These are phyloP conservation scores for Setophaga petechia DNA, from an alignment of 2,113 vertebrate species.

Conservation along the genomic window DNA sequence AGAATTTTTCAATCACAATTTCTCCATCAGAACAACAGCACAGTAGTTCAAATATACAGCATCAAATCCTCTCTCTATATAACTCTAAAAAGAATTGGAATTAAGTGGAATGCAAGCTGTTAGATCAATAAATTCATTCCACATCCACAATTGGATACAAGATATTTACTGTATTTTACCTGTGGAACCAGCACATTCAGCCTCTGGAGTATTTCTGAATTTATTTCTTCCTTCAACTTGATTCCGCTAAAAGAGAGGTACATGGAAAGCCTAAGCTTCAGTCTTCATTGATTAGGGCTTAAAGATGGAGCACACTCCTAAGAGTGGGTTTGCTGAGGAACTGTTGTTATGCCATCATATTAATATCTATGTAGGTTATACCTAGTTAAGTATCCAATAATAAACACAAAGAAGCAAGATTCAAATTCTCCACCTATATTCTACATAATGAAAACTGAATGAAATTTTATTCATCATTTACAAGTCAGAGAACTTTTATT, in stretches of 20 bases:
- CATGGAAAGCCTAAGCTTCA: background rate
- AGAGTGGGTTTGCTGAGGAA: background rate
- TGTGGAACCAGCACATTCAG: background rate
- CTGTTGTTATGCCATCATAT: background rate
- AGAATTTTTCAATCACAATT: background rate
- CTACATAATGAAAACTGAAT: background rate
- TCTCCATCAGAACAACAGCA: background rate
- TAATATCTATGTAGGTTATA: background rate
- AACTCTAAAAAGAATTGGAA: background rate
- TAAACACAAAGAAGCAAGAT: background rate
- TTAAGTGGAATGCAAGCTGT: background rate
- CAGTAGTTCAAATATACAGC: background rate
- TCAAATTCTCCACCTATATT: background rate
- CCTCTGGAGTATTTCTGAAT: background rate
- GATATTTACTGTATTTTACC: background rate
- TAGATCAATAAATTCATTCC: background rate
- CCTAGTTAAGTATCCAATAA: background rate
- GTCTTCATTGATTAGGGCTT: background rate
- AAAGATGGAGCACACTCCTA: background rate
- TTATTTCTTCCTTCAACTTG: background rate
- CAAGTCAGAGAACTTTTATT: background rate
- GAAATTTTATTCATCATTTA: background rate
- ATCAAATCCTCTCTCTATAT: background rate
- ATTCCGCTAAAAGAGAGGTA: background rate
- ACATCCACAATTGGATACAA: background rate